Base-by-base conservation (phyloP, 2,113 vertebrate species). In the Oncorhynchus keta region DNA sequence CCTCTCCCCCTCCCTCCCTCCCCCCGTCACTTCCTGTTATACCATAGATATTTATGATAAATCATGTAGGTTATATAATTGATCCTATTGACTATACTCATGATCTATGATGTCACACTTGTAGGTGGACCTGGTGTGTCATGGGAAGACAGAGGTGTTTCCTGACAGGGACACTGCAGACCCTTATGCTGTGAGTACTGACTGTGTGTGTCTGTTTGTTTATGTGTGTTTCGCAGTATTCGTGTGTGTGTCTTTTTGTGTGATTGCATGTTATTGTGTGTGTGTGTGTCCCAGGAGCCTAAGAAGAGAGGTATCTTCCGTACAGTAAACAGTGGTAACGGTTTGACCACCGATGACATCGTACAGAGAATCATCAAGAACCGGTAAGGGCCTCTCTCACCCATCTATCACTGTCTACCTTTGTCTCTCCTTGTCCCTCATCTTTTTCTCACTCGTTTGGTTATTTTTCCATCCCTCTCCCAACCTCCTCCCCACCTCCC, bases 351-450 rank as follows among this genome's bases (percentile, higher is more conserved):
- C 0, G 97, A 99, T 57, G 89, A 96, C 77, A 99, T 99, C 1
- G 97, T 99, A 73, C 94, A 98, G 84, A 96, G 97, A 83, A 99
- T 99, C 89, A 99, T 99, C 74, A 94, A 95, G 83, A 98, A 99
- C 95, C 96, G 97, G 97, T 97, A 20, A 48, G 78, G 3, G 18
- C 13, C 3, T 22, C 2, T 35, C 3, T 22, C 59, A 57, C 86
- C 7, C 75, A 70, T 72, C 11, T 3, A n/a, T 30, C 26, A 45
- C 39, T 9, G 39, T 2, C 39, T 45, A 45, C 39, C 55, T 18
- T 57, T 5, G 55, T 39, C 39, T 9, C 39, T 49, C 55, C 11
- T 3, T 65, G 0, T 35, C 73, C 7, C 12, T 16, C 20, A 26
- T 20, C 39, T 39, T 8, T 8, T 39, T 2, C 48, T 24, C 6